phyloP scores from a whole-genome alignment of 2,113 vertebrate species.

The Camelus bactrianus region DNA sequence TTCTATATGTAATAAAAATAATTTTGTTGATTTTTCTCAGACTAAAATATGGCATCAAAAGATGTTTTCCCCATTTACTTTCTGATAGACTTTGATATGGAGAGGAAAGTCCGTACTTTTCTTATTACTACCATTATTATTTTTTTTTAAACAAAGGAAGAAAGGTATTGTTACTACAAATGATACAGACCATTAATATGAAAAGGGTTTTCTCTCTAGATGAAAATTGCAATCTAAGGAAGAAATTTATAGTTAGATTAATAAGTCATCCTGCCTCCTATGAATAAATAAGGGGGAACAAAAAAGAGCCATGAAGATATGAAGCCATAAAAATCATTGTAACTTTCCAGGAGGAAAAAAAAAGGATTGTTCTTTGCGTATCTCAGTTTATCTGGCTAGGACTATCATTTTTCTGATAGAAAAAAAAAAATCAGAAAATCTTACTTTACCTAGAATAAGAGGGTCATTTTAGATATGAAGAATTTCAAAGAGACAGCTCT shows the following conservation, averaged over 20 bases:
- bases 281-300: slow-evolving; percentile 68
- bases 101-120: slow-evolving; percentile 21
- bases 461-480: slow-evolving; percentile 30
- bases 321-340: slow-evolving; percentile 56
- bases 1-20: slow-evolving; percentile 80
- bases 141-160: slow-evolving; percentile 75
- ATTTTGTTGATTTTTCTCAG: slow-evolving; percentile 73
- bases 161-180: slow-evolving; percentile 62
- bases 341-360: slow-evolving; percentile 60
- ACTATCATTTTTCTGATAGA: neutral
- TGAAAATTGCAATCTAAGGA: slow-evolving; percentile 77
- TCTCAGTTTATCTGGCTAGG: neutral
- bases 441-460: neutral
- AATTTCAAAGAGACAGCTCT: slow-evolving; percentile 32
- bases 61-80: neutral
- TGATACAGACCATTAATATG: slow-evolving; percentile 73
- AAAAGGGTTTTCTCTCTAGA: slow-evolving; percentile 63
- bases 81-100: slow-evolving; percentile 50
- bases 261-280: slow-evolving; percentile 66
- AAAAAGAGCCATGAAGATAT: slow-evolving; percentile 38
- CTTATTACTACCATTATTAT: slow-evolving; percentile 55
- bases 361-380: neutral
- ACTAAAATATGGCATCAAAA: slow-evolving; percentile 36
- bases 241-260: slow-evolving; percentile 77
- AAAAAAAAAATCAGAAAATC: neutral